Base-by-base conservation (phyloP, 2,113 vertebrate genomes). In the Thamnaconus septentrionalis region DNA sequence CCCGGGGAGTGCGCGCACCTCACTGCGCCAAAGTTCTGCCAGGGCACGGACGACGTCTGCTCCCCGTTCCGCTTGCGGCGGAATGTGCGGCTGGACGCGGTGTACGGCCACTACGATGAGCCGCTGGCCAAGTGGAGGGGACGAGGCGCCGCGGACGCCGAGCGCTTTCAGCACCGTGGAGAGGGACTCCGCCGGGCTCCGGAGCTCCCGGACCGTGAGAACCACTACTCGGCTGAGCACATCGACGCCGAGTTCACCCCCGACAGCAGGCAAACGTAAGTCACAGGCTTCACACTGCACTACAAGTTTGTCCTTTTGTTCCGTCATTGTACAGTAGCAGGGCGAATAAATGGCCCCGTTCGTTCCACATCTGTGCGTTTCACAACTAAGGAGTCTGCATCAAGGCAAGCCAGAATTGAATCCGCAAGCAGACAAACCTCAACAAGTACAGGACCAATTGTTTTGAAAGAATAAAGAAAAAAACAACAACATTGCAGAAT, bases 151-250 rank as follows among this genome's bases (percentile, higher is more conserved):
- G 72, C 61, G 12, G 75, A n/a, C 48, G 45, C 78, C 6, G 74
- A 85, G 66, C 79, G 69, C 63, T 64, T 90, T 85, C 90, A 92
- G 89, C 83, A 91, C 89, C 90, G 53, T 46, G 88, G 90, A 91
- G 84, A 90, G 89, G 78, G 86, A 41, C 64, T 66, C 56, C 57
- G 62, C 6, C 45, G 73, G 53, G 58, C 60, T 10, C 74, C 80
- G 51, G 85, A 85, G 70, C 50, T 64, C 31, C 41, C 69, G 48
- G 84, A 85, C 50, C 52, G 61, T 9, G 86, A 81, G 63, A 88
- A 86, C 59, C 84, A 89, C 72, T 69, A 50, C 79, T 64, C 73
- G 18, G 64, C 53, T 41, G 80, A 85, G 53, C 66, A 78, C 66
- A 54, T 78, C 79, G 83, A 90, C 54, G n/a, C 78, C 7, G 82